These are phyloP conservation scores for Geococcyx californianus DNA, from an alignment of 2,113 vertebrate genomes.

Conservation along the genomic window DNA sequence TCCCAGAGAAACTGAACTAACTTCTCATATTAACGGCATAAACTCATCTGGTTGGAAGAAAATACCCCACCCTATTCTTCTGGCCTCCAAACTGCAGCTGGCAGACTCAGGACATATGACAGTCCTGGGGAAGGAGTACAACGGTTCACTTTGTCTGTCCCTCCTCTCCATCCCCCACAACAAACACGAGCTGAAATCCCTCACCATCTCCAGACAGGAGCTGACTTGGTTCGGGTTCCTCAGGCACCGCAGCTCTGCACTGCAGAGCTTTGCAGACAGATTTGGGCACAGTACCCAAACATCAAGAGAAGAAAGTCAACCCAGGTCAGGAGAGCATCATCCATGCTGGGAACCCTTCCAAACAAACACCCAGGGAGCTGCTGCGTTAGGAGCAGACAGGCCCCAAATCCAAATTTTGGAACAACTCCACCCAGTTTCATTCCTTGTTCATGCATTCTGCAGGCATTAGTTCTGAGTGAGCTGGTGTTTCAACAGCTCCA, in stretches of 20 bases:
- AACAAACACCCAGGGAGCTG: slow-evolving; percentile 59
- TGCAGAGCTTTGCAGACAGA: not conserved
- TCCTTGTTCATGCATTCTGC: slow-evolving; percentile 36
- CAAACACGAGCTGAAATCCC: not conserved
- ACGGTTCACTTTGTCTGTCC: not conserved
- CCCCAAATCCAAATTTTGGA: slow-evolving; percentile 47
- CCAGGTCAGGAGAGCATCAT: slow-evolving; percentile 64
- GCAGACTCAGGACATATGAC: not conserved
- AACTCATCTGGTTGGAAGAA: slow-evolving; percentile 53
- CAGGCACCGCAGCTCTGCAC: not conserved
- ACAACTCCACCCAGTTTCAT: slow-evolving; percentile 60
- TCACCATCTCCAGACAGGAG: not conserved
- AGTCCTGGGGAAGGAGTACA: slow-evolving; percentile 13
- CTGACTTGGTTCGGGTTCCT: not conserved
- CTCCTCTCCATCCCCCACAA: not conserved
- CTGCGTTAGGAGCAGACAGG: slow-evolving; percentile 5
- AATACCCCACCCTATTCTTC: slow-evolving; percentile 35
- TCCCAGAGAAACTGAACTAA: slow-evolving; percentile 45
- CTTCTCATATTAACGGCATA: slow-evolving; percentile 19
- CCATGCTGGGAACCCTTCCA: slow-evolving; percentile 38
- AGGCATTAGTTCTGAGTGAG: slow-evolving; percentile 33
- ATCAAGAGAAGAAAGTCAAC: slow-evolving; percentile 29
- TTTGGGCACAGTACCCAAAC: slow-evolving; percentile 7
- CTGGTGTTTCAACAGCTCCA: not conserved
- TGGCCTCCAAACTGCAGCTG: slow-evolving; percentile 44